Base-by-base conservation (phyloP, 1,140 invertebrate genomes). In the Elysia chlorotica region DNA sequence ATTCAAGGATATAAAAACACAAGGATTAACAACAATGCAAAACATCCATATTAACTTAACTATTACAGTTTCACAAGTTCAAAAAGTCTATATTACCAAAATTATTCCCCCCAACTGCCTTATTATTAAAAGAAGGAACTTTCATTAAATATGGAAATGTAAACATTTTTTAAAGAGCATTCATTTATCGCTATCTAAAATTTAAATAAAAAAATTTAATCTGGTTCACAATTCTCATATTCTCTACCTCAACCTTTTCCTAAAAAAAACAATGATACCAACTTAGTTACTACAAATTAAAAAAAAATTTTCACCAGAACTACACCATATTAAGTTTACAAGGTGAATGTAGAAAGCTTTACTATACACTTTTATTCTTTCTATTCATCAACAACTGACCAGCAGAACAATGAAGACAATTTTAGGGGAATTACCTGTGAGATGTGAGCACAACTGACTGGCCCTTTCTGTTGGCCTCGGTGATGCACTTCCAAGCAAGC, bases 401-500 rank as follows among this genome's bases (percentile, higher is more conserved):
- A 14, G 41, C n/a, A n/a, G n/a, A n/a, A n/a, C n/a, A n/a, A n/a
- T n/a, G n/a, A n/a, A n/a, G n/a, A n/a, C n/a, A n/a, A n/a, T n/a
- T n/a, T n/a, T n/a, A n/a, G n/a, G n/a, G n/a, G n/a, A n/a, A n/a
- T 70, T 62, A 85, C 83, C 82, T 85, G 74, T 85, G 84, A 53
- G 84, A 85, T 41, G 82, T 84, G 0, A 85, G 74, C 5, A 85
- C 72, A 2, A 85, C 76, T 6, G 84, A 80, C 61, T 83, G 82
- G 65, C 80, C 79, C 35, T 80, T 77, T 48, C 76, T 74, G 1
- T 79, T 73, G 30, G 79, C 79, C 30, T 70, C 35, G 14, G 68
- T 59, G 59, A 89, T 83, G 73, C 79, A 82, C 25, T 87, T 83
- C 88, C 88, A 89, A 3, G 87, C 84, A 23, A 85, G 73, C 30